Evolutionary conservation across 2,888 invertebrate genomes (phyloP).

Genomic region (Phortica okadai): DNA sequence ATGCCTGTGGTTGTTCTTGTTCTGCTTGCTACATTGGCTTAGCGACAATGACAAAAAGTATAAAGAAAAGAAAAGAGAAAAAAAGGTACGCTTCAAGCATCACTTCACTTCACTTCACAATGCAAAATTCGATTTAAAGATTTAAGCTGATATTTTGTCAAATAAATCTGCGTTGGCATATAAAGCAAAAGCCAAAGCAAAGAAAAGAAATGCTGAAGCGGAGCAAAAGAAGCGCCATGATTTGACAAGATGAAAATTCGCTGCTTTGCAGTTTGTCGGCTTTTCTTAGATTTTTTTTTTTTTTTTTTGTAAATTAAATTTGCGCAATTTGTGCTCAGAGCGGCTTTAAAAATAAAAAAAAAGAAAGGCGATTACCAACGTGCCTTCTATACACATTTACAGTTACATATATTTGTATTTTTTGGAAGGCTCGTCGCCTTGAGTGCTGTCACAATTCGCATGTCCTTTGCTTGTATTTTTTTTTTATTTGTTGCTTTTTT

Average conservation of each 20-base stretch:
- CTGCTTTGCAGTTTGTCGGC: slow-evolving; percentile 2
- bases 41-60: background rate
- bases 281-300: background rate
- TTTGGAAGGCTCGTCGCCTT: too few relatives aligned
- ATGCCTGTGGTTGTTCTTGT: background rate
- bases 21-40: background rate
- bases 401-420: too few relatives aligned
- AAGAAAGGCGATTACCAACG: background rate
- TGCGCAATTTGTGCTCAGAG: background rate
- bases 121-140: background rate
- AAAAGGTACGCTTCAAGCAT: background rate
- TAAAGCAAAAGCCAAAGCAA: background rate
- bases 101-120: background rate
- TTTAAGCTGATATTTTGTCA: background rate
- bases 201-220: too few relatives aligned
- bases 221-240: background rate
- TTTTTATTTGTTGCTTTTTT: background rate
- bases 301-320: background rate
- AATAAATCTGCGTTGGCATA: background rate
- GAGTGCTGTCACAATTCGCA: too few relatives aligned
- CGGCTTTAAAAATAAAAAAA: background rate
- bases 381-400: too few relatives aligned
- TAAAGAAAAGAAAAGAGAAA: background rate
- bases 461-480: background rate
- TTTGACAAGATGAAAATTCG: slow-evolving; percentile 19